A percentile compares a stretch with the other conserved stretches of the same genome.
Evolutionary conservation across 2,113 vertebrate species (phyloP).

Genomic region (Hylia prasina): DNA sequence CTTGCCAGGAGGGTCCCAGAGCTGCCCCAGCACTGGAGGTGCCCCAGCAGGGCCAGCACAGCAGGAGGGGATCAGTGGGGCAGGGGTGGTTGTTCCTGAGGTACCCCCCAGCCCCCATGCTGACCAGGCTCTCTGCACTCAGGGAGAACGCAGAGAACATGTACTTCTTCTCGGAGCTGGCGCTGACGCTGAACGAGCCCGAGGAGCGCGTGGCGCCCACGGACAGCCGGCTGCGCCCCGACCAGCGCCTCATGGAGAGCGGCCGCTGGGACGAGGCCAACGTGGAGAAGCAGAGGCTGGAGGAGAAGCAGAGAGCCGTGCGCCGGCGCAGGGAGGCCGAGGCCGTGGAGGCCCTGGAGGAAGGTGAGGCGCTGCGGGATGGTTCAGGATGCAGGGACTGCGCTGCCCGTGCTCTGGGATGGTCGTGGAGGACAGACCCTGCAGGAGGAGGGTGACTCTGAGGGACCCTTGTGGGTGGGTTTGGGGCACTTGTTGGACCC

Average conservation of each 20-base stretch:
- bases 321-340: conserved; percentile 79
- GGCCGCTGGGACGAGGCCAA: conserved; percentile 94
- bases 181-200: conserved; percentile 88
- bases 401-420: rapidly evolving
- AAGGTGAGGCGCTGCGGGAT: conserved; percentile 60
- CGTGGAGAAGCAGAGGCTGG: conserved; percentile 87
- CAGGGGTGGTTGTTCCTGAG: neutral
- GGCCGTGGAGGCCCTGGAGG: conserved; percentile 77
- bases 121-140: rapidly evolving
- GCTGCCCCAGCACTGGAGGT: neutral
- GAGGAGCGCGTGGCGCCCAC: conserved; percentile 86
- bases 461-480: neutral
- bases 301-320: conserved; percentile 85
- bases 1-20: neutral
- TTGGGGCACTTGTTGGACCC: too few species aligned
- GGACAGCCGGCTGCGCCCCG: conserved; percentile 87
- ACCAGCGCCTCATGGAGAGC: conserved; percentile 93
- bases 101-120: rapidly evolving
- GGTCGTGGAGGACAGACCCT: neutral
- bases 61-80: too few species aligned
- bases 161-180: conserved; percentile 93
- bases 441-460: neutral
- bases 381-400: neutral
- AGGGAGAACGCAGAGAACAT: conserved; percentile 95
- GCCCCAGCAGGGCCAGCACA: neutral